Evolutionary conservation across 2,113 vertebrate genomes (phyloP).

Genomic region (Bos indicus): DNA sequence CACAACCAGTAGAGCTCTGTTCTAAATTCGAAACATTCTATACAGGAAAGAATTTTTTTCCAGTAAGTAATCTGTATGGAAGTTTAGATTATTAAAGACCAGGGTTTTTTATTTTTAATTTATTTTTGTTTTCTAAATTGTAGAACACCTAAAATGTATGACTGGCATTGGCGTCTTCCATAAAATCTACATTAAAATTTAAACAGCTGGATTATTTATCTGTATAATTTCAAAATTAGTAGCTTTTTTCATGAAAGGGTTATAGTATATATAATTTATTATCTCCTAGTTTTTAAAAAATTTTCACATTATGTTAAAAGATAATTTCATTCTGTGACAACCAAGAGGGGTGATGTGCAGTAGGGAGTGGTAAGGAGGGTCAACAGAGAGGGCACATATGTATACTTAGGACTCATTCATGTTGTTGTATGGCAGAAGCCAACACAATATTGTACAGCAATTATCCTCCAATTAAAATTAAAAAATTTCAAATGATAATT

Average conservation of each 20-base stretch:
- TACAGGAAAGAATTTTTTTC: background rate
- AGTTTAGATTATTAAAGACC: background rate
- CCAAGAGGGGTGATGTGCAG: background rate
- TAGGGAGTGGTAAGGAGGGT: background rate
- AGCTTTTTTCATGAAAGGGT: background rate
- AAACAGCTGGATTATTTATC: background rate
- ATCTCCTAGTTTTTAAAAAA: background rate
- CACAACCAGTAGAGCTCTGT: background rate
- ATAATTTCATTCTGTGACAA: background rate
- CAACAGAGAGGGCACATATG: background rate
- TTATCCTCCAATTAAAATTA: background rate
- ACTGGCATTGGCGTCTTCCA: background rate
- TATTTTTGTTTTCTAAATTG: background rate
- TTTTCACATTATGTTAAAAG: background rate
- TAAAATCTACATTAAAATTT: constrained; percentile 21
- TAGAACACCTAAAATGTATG: background rate
- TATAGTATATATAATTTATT: background rate
- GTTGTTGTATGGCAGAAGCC: background rate
- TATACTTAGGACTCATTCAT: background rate
- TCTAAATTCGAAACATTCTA: constrained; percentile 6
- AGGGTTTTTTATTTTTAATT: fast-evolving
- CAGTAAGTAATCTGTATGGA: background rate
- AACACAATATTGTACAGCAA: background rate
- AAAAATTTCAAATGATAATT: background rate
- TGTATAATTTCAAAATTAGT: background rate